Base-by-base conservation (phyloP, 2,888 invertebrate species). In the Caenorhabditis sulstoni region DNA sequence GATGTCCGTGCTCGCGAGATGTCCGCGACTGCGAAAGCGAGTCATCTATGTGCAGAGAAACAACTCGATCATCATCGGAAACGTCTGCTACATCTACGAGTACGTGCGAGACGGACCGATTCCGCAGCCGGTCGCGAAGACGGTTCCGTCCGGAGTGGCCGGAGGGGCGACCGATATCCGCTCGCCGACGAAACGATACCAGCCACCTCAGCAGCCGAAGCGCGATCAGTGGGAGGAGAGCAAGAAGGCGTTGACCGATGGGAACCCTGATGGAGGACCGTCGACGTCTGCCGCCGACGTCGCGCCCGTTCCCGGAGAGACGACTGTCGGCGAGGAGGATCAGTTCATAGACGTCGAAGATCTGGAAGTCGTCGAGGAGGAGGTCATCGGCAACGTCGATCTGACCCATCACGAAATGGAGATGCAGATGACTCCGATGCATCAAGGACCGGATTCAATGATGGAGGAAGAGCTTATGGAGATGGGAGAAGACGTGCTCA, bases 61-160 rank as follows among this genome's bases (percentile, higher is more conserved):
- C 62, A 82, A 81, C 47, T 57, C 71, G 12, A 57, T 68, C 7
- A 68, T 81, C 3, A 53, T 84, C 14, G 84, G 84, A 49, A 75
- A 75, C 49, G 82, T 84, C 2, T 79, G 79, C 49, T 84, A 68
- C 50, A 81, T 83, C 22, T 85, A 85, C 57, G 85, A 85, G 39
- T 85, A 82, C 70, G 81, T 84, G 50, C 68, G 78, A 5, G 81
- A 83, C 3, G 85, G 85, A 9, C 81, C 81, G 0, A 23, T 81
- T 4, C 84, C 85, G 1, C 53, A 11, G 12, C 57, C 74, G 9
- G 65, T 81, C 23, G 18, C 80, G 41, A 80, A 81, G 49, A 14
- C 62, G n/a, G 59, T 47, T 22, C 35, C 37, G 29, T 29, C 29
- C 29, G 29, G 29, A 29, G 29, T 29, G 29, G 29, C 29, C 29